Evolutionary conservation across 2,888 invertebrate species (phyloP).

Genomic region (Panopea generosa): DNA sequence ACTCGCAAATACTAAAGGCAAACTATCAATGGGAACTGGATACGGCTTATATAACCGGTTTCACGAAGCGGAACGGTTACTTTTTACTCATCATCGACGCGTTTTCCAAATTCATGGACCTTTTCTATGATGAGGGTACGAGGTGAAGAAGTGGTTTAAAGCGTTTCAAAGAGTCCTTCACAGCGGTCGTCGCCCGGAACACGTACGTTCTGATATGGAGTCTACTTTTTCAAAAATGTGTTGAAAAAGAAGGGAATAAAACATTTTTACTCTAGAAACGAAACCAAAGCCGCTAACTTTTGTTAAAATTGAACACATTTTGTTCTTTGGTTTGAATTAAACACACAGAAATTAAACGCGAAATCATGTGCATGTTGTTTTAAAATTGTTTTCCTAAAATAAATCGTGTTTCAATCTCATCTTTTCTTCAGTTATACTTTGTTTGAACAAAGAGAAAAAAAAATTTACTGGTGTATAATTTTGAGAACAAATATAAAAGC

Average conservation of each 20-base stretch:
- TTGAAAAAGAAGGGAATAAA: constrained; percentile 8
- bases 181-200: not conserved
- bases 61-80: constrained; percentile 17
- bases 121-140: not conserved
- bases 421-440: too few species aligned
- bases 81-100: constrained; percentile 31
- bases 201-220: constrained; percentile 28
- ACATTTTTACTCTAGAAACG: constrained; percentile 22
- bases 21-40: constrained; percentile 39
- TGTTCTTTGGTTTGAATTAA: too few species aligned
- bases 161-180: not conserved
- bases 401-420: too few species aligned
- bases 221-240: constrained; percentile 6
- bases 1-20: constrained; percentile 14
- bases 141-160: constrained; percentile 1
- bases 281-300: constrained; percentile 12
- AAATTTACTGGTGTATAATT: too few species aligned
- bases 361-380: too few species aligned
- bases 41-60: constrained; percentile 8
- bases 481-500: too few species aligned
- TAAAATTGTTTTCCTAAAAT: too few species aligned
- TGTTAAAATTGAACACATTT: too few species aligned
- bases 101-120: constrained; percentile 31
- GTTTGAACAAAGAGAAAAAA: too few species aligned
- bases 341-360: too few species aligned